Base-by-base conservation (phyloP, 2,888 invertebrate genomes). In the Salticus scenicus region DNA sequence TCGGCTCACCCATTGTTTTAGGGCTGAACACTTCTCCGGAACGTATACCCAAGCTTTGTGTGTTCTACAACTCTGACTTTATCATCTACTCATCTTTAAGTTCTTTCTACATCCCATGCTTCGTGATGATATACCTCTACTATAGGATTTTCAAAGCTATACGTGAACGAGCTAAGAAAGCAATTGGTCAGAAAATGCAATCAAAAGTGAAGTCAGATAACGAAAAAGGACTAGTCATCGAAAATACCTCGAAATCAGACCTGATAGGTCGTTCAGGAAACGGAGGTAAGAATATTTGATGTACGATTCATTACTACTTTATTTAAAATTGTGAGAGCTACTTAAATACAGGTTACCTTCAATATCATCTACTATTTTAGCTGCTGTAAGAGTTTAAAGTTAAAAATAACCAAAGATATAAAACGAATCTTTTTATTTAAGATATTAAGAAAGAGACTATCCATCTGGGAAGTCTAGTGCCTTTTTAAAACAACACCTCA, bases 61-160 rank as follows among this genome's bases (percentile, higher is more conserved):
- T 96, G 90, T 98, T 99, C 94, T 98, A 98, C 93, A 99, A 98
- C 92, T 96, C 97, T 89, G 97, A 98, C 93, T 99, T 99, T 92
- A 96, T 99, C 91, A 96, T 99, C 90, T 98, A 97, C 92, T 99
- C 98, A n/a, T 99, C 99, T 76, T 93, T 99, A 89, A 97, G 97
- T 89, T 99, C 99, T 90, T 99, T 99, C 94, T 99, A 98, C 92
- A 98, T 99, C 90, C 99, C 99, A 42, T 97, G 98, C 91, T 95
- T 98, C 91, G 97, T 98, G 91, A 99, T 99, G 98, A 96, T 99
- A 92, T 96, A 96, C 92, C 94, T 99, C 86, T 99, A 99, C 92
- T 98, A 96, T 93, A 96, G 94, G 92, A 99, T 99, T 92, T 99
- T 99, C 93, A 96, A 96, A 94, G 98, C 96, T 85, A 93, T 97